These are phyloP conservation scores for Plecotus auritus DNA, from an alignment of 2,113 vertebrate genomes.

Conservation along the genomic window DNA sequence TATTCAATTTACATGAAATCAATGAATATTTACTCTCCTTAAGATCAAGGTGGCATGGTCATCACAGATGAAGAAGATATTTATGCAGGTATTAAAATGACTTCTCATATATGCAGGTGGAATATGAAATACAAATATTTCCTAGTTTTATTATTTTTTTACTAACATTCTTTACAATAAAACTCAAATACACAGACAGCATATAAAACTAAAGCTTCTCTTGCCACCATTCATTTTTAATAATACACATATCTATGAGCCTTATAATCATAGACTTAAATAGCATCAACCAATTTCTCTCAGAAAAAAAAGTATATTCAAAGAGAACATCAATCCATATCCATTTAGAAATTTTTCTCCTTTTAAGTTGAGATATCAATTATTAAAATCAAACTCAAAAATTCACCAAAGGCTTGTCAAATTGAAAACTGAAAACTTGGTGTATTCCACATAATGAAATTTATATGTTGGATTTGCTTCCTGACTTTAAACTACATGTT, in stretches of 20 bases:
- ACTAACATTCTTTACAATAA: neutral
- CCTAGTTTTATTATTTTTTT: neutral
- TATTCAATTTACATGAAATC: conserved; percentile 4
- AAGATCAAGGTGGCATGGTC: neutral
- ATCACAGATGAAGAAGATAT: neutral
- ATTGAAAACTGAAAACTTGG: conserved; percentile 20
- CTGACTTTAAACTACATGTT: neutral
- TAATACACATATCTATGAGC: neutral
- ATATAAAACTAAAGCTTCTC: neutral
- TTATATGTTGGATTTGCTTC: neutral
- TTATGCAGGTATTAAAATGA: neutral
- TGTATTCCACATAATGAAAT: neutral
- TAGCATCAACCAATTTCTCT: conserved; percentile 17
- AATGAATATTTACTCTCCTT: neutral
- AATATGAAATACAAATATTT: neutral
- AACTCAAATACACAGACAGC: neutral
- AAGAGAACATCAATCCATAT: conserved; percentile 30
- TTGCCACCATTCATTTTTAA: neutral
- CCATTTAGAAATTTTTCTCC: neutral
- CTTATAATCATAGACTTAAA: conserved; percentile 9
- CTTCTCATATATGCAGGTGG: neutral
- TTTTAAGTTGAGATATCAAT: conserved; percentile 42
- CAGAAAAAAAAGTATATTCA: neutral
- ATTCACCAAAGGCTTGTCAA: neutral
- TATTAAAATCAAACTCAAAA: conserved; percentile 37